Conservation (phyloP, 2,797 vertebrate genomes). For the Margarornis squamiger region DNA sequence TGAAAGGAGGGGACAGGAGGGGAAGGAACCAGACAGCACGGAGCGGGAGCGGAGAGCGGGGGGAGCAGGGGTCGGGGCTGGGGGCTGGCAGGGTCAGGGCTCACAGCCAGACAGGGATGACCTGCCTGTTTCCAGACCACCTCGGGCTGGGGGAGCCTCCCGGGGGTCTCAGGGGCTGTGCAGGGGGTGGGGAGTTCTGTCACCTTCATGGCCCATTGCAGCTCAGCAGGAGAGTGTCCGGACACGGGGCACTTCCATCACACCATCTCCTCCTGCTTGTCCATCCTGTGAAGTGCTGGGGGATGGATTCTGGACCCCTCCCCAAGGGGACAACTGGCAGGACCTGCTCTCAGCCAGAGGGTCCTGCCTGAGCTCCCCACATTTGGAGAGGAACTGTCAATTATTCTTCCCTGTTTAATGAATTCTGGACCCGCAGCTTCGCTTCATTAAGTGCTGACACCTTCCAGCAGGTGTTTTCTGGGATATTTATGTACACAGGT, state of each 20-base stretch:
- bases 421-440: background rate
- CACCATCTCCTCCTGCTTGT: background rate
- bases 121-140: background rate
- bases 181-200: rapidly evolving
- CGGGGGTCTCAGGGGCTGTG: background rate
- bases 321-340: background rate
- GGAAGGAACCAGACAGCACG: rapidly evolving
- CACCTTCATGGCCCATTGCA: background rate
- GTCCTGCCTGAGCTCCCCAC: background rate
- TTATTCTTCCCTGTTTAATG: background rate
- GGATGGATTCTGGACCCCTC: background rate
- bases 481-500: background rate
- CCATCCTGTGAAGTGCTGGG: background rate
- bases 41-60: background rate
- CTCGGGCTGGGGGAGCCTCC: background rate
- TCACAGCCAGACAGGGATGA: background rate
- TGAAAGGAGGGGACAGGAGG: constrained; percentile 19
- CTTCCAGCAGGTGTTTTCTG: background rate
- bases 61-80: background rate
- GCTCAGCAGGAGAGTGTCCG: background rate
- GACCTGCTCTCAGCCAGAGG: rapidly evolving
- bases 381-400: background rate
- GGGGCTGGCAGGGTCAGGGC: background rate
- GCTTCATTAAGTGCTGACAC: background rate
- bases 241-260: background rate